Base-by-base conservation (phyloP, 2,113 vertebrate genomes). In the Bufo gargarizans region DNA sequence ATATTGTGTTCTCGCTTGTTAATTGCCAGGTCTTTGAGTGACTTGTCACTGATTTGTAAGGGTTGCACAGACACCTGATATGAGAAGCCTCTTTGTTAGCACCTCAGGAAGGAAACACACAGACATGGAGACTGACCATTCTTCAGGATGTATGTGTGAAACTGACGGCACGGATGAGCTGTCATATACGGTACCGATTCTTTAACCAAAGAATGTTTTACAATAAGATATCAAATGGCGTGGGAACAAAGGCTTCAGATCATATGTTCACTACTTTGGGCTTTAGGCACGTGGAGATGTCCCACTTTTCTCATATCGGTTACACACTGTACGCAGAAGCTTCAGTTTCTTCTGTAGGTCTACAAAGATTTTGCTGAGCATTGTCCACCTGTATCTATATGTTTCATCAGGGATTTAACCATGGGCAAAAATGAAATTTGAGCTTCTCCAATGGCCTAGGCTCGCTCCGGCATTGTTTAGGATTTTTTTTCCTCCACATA, bases 171-270 rank as follows among this genome's bases (percentile, higher is more conserved):
- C 3, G 65, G 22, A 33, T 12, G 65, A 22, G n/a, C 11, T 69
- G n/a, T 69, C 63, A 1, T n/a, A 33, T 11, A 4, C 17, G 53
- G n/a, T 67, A 49, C 59, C 6, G 13, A 61, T 58, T 76, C 20
- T 59, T 58, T 58, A 58, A 3, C 56, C 11, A 58, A 58, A 58
- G 47, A 67, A 69, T 5, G 22, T 12, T 14, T 4, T 22, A 72
- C 10, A 85, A 72, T 71, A 72, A 43, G 61, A 20, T 20, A 50
- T 87, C 79, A 61, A 65, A 14, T 58, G 56, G 13, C 80, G 33
- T 0, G 0, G 10, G 22, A 76, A 82, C 79, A 76, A 88, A 63
- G 61, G 12, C 63, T 47, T 43, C 20, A 58, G 79, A 76, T 88
- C 80, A 59, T 8, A 45, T 77, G 50, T 77, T 22, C 63, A 82